Conservation (phyloP, 2,888 invertebrate genomes). For the Phoenoteleia sp. region DNA sequence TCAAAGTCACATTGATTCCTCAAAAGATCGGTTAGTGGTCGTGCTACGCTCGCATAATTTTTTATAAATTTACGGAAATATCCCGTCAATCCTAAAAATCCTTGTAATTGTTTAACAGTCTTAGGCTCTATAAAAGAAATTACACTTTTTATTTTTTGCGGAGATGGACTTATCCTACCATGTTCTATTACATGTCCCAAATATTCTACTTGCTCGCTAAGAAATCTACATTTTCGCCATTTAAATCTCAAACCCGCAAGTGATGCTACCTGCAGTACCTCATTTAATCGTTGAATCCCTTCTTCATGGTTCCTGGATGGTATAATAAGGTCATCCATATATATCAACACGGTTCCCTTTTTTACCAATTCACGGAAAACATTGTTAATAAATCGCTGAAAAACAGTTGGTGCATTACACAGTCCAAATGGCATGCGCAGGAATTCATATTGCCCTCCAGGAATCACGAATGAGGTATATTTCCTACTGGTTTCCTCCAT, state of each 20-base stretch:
- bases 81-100: slow-evolving; percentile 68
- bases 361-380: slow-evolving; percentile 54
- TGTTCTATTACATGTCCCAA: neutral
- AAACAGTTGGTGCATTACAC: neutral
- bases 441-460: slow-evolving; percentile 23
- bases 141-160: neutral
- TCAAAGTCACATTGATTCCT: too few species aligned
- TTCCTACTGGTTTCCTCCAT: neutral
- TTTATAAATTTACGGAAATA: slow-evolving; percentile 69
- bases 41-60: slow-evolving; percentile 1
- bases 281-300: slow-evolving; percentile 7
- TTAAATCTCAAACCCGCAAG: slow-evolving; percentile 14
- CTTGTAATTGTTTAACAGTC: slow-evolving; percentile 49
- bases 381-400: neutral
- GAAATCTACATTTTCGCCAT: slow-evolving; percentile 4
- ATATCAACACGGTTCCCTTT: neutral
- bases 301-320: slow-evolving; percentile 1
- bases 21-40: neutral
- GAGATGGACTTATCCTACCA: neutral
- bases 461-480: slow-evolving; percentile 1
- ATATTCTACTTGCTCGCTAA: neutral
- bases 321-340: too few species aligned
- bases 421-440: slow-evolving; percentile 8
- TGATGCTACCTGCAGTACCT: slow-evolving; percentile 8
- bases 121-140: slow-evolving; percentile 12